Evolutionary conservation across 1,140 invertebrate genomes (phyloP).

Genomic region (Colletes latitarsis): DNA sequence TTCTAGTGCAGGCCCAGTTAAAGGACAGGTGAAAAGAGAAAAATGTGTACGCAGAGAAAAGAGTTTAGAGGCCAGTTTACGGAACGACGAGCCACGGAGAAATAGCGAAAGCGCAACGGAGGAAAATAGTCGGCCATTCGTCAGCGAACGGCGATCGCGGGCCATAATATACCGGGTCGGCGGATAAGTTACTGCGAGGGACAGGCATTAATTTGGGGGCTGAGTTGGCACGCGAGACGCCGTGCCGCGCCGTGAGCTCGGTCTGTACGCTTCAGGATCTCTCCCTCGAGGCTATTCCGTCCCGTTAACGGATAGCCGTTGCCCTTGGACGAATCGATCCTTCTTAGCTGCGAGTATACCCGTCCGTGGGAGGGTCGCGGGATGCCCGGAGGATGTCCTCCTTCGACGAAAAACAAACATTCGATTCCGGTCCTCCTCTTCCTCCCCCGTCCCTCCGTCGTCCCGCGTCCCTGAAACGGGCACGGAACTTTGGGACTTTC

Average conservation of each 20-base stretch:
- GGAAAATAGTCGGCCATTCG: slow-evolving; percentile 72
- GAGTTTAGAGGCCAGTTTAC: too few relatives aligned
- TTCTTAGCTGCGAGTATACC: slow-evolving; percentile 59
- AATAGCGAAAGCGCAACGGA: slow-evolving; percentile 58
- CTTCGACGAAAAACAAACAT: slow-evolving; percentile 58
- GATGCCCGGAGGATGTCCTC: not conserved
- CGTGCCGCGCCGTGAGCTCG: slow-evolving; percentile 48
- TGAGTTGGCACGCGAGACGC: slow-evolving; percentile 70
- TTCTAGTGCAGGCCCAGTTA: too few relatives aligned
- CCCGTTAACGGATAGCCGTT: slow-evolving; percentile 76
- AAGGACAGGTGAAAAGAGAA: too few relatives aligned
- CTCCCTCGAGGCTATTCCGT: slow-evolving; percentile 76
- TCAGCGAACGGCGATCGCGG: slow-evolving; percentile 71
- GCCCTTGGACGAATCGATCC: slow-evolving; percentile 75
- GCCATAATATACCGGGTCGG: slow-evolving; percentile 72
- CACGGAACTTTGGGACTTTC: not conserved
- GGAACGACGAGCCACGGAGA: slow-evolving; percentile 24
- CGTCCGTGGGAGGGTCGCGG: not conserved
- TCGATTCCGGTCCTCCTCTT: slow-evolving; percentile 44
- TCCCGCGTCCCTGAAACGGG: not conserved
- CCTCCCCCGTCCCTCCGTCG: too few relatives aligned
- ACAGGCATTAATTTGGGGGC: slow-evolving; percentile 77
- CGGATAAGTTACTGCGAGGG: slow-evolving; percentile 76
- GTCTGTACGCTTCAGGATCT: slow-evolving; percentile 64
- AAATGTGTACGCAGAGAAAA: too few relatives aligned